Base-by-base conservation (phyloP, 2,797 vertebrate species). In the Sitta carolinensis region DNA sequence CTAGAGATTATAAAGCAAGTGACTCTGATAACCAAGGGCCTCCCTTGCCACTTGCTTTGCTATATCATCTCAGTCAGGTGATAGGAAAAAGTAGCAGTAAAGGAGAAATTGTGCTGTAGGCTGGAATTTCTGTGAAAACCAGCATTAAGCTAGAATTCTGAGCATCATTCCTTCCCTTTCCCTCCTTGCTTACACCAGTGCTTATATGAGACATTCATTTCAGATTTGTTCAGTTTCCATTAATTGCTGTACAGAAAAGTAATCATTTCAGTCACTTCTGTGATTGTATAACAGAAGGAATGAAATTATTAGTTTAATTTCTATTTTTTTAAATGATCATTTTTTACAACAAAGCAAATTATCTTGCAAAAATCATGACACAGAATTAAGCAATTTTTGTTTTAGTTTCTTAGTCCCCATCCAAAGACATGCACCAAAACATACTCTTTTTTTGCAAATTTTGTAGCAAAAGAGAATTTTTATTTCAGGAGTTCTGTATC, bases 121-220 rank as follows among this genome's bases (percentile, higher is more conserved):
- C 16, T 86, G 58, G n/a, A 48, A 73, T 25, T 75, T 15, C 47
- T 64, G 7, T 69, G 43, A 62, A 38, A 43, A 93, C 7, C 2
- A 5, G 15, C 34, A 42, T 45, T 42, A 57, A 59, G 7, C 1
- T 4, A 2, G 18, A 50, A 58, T 66, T 85, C 55, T 69, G 63
- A 57, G 55, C 38, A 23, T 58, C 69, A 38, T 55, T 77, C n/a
- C 25, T 64, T 70, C 27, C 8, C 14, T 77, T 68, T 10, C 17
- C 14, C 47, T 16, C 23, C 6, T 10, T 29, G 3, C 14, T 47
- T 55, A 34, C 10, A n/a, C 7, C 0, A 0, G 11, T 83, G 30
- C 22, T 50, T 77, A 21, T 19, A 67, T 0, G 2, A 83, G 57
- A n/a, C 30, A 16, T 0, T 0, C 45, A n/a, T 84, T 95, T 90